phyloP scores from a whole-genome alignment of 2,113 vertebrate genomes.

The Diphyllodes magnificus region DNA sequence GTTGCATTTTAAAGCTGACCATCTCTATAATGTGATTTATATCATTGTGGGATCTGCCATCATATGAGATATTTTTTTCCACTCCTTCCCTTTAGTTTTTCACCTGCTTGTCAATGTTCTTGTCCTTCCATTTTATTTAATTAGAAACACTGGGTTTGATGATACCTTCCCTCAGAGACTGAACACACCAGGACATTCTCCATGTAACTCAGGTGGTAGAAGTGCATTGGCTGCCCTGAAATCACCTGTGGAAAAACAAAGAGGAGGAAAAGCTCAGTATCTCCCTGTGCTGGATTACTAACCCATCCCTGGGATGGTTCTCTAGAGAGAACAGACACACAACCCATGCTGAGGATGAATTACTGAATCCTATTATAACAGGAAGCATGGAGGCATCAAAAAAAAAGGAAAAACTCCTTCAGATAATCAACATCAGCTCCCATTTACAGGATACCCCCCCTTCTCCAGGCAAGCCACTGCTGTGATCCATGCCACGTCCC shows the following conservation, averaged over 20 bases:
- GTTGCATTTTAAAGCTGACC: not conserved
- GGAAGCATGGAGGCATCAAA: not conserved
- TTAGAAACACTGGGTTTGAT: not conserved
- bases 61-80: not conserved
- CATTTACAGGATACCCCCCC: not conserved
- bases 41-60: not conserved
- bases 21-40: not conserved
- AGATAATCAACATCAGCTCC: conserved; percentile 31
- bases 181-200: not conserved
- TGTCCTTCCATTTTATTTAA: not conserved
- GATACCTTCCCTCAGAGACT: not conserved
- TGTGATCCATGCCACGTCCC: not conserved
- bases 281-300: not conserved
- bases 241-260: not conserved
- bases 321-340: not conserved
- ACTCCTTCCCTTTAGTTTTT: not conserved
- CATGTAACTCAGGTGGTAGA: not conserved
- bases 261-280: not conserved
- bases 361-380: conserved; percentile 13
- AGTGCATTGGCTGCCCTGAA: not conserved
- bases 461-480: not conserved
- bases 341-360: not conserved
- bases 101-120: not conserved
- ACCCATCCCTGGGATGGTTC: not conserved
- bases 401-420: not conserved